These are phyloP conservation scores for Nysson spinosus DNA, from an alignment of 2,888 invertebrate genomes.

Conservation along the genomic window DNA sequence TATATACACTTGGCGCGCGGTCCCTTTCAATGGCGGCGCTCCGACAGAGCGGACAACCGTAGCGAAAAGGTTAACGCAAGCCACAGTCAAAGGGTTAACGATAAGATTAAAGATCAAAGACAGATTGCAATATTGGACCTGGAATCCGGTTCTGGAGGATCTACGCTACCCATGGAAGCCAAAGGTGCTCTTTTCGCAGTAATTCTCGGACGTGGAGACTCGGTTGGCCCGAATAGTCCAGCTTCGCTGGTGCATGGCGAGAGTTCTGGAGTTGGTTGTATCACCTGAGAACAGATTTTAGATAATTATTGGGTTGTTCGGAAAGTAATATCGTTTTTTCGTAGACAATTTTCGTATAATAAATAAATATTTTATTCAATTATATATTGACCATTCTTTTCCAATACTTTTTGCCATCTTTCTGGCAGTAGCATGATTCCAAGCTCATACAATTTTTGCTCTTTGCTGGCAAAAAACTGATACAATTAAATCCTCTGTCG, in stretches of 20 bases:
- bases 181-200: constrained; percentile 84
- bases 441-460: too few species aligned
- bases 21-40: too few species aligned
- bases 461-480: too few species aligned
- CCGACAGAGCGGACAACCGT: too few species aligned
- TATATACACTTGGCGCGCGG: too few species aligned
- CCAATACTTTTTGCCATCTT: too few species aligned
- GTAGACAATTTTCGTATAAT: neutral
- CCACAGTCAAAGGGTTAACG: neutral
- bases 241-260: constrained; percentile 88
- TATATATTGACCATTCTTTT: too few species aligned
- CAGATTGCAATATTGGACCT: constrained; percentile 68
- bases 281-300: constrained; percentile 80
- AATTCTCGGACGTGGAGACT: constrained; percentile 56
- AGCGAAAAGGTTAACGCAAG: too few species aligned
- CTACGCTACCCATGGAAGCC: constrained; percentile 88
- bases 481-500: too few species aligned
- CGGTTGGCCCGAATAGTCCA: constrained; percentile 78
- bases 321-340: too few species aligned
- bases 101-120: neutral
- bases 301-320: neutral
- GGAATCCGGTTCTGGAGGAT: constrained; percentile 84
- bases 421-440: too few species aligned
- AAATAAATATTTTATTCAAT: neutral
- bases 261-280: constrained; percentile 89